phyloP scores from a whole-genome alignment of 92 coral and sea anemone genomes.

The Hydrozoanthus gracilis region DNA sequence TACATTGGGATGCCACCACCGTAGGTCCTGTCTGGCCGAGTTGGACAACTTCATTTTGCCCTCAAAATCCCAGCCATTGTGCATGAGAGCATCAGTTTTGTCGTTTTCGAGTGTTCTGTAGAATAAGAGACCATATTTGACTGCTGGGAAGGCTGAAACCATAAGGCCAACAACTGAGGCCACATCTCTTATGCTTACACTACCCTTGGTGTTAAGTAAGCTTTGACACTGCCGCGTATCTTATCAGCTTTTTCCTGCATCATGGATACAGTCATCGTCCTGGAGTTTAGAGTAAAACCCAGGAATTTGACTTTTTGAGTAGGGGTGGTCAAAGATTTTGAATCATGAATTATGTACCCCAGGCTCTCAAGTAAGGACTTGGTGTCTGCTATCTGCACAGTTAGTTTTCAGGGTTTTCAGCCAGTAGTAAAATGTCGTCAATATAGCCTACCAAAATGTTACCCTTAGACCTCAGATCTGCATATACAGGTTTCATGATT shows the following conservation, averaged over 20 bases:
- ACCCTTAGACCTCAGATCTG: conserved; percentile 57
- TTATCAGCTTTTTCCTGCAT: conserved; percentile 27
- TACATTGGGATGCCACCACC: conserved; percentile 52
- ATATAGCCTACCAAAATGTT: too few relatives aligned
- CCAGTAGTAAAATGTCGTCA: conserved; percentile 45
- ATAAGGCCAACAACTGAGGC: too few relatives aligned
- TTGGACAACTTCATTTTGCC: too few relatives aligned
- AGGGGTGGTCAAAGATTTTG: conserved; percentile 60
- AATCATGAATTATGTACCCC: conserved; percentile 61
- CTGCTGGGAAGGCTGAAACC: too few relatives aligned
- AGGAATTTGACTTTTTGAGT: conserved; percentile 45
- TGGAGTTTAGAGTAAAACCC: too few relatives aligned
- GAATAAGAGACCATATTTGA: too few relatives aligned
- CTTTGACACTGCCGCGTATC: conserved; percentile 6
- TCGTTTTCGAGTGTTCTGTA: conserved; percentile 42
- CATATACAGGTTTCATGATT: conserved; percentile 37
- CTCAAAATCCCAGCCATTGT: conserved; percentile 55
- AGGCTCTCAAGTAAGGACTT: conserved; percentile 44
- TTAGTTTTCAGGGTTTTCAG: conserved; percentile 46
- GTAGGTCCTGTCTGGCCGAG: too few relatives aligned
- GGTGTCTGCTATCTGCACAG: conserved; percentile 30
- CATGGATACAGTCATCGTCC: too few relatives aligned
- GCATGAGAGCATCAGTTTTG: conserved; percentile 40
- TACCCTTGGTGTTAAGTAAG: conserved; percentile 1
- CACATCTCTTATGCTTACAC: conserved; percentile 21